Base-by-base conservation (phyloP, 2,888 invertebrate genomes). In the Cantharis rufa region DNA sequence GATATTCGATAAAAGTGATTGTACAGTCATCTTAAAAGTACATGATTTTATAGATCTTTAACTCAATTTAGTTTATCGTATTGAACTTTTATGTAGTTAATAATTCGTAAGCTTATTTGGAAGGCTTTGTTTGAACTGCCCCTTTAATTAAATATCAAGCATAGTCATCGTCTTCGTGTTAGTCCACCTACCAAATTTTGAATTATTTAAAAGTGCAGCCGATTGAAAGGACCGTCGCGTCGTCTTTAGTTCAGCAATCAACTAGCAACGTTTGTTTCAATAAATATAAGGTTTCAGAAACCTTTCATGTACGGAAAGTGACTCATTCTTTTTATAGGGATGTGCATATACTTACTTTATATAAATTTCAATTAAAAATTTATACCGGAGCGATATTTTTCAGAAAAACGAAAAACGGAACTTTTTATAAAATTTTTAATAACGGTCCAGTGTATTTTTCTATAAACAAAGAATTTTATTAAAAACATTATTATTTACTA, bases 1-100 rank as follows among this genome's bases (percentile, higher is more conserved):
- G 80, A 80, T 80, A 79, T 77, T 70, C 78, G 68, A 80, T 79
- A 79, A 79, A 79, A 71, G 64, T 69, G 62, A 72, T 68, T 72
- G 21, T 21, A 69, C 28, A 48, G 32, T 32, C 69, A 15, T 69
- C 69, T 69, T n/a, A 28, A 16, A 69, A 69, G 66, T 66, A 68
- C 66, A 66, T 48, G 64, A 16, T 68, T 72, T 66, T 61, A 72
- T 61, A 48, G 72, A 61, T 64, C 63, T 71, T 71, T 63, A 21
- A 71, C 62, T 24, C 16, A 71, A 71, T 71, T 71, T 71, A 64
- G 62, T 71, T 62, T 62, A 16, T 63, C 24, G 15, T 71, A 15
- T 10, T 62, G 13, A 16, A n/a, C 24, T 66, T 21, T 66, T 66
- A 66, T 66, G 18, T 66, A 66, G 18, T 66, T 66, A 66, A 66